Evolutionary conservation across 2,797 vertebrate genomes (phyloP), one percentile per base, ranked within the genome.

Genomic region (Leptoclinus maculatus): DNA sequence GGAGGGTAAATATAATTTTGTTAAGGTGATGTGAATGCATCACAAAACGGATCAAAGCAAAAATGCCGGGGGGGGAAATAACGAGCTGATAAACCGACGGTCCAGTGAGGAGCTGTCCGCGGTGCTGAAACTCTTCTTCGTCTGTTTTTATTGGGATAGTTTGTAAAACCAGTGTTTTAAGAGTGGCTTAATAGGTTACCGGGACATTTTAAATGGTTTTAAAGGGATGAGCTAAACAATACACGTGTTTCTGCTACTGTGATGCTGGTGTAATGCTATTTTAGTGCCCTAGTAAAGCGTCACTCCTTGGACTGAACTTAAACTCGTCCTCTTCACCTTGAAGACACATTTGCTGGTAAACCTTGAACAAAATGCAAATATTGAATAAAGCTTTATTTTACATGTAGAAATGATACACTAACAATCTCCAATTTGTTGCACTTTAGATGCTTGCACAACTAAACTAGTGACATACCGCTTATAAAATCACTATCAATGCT

Each of bases 111-210:
- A 81, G 73, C 91, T 93, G 83, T 91, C 91, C 90, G 49, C 90
- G 91, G 92, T 93, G 80, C 92, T 93, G 91, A 92, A 91, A 49
- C n/a, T 0, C 3, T 1, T 13, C 2, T 25, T 19, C 3, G 10
- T 39, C 36, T 29, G 58, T 4, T 66, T 11, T 47, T 10, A 17
- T 3, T 6, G 25, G 34, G n/a, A 16, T 36, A 1, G 14, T 1
- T 21, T 19, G 1, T 36, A n/a, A 58, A 49, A 43, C 1, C n/a
- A 32, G n/a, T 0, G 0, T 32, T 34, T 7, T 4, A 9, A 29
- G 17, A 56, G 19, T 43, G 54, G 5, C 4, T 53, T 9, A 1
- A n/a, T 4, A 34, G 4, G 1, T 11, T 3, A 43, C 5, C 3
- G 59, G 1, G 2, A 2, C 14, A 36, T 19, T 53, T 5, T 5